Conservation (phyloP, 2,888 invertebrate genomes). For the Pterostichus niger region DNA sequence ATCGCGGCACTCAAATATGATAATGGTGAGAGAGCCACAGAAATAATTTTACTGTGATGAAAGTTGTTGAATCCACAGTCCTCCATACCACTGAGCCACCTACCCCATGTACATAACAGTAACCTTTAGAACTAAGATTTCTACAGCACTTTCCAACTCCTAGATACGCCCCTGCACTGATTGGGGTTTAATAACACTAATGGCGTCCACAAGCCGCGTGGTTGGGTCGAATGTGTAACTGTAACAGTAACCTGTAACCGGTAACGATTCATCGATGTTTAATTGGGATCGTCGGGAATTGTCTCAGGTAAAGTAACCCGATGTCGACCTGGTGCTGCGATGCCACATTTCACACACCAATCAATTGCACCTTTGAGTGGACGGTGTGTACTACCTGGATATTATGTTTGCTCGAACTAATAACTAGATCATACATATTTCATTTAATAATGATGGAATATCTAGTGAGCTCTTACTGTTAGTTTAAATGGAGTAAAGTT, state of each 20-base stretch:
- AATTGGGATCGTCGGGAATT: background rate
- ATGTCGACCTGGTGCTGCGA: background rate
- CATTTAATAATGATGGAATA: slow-evolving; percentile 43
- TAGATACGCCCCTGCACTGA: too few species aligned
- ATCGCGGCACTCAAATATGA: too few species aligned
- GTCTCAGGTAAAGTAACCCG: background rate
- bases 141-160: too few species aligned
- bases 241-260: too few species aligned
- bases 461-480: background rate
- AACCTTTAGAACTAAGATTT: too few species aligned
- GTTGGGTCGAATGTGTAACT: too few species aligned
- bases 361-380: background rate
- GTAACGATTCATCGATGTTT: background rate
- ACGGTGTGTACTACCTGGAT: background rate
- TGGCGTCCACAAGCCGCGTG: background rate
- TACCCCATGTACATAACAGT: too few species aligned
- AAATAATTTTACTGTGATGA: too few species aligned
- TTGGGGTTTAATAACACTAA: background rate
- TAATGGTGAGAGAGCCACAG: too few species aligned
- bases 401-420: background rate
- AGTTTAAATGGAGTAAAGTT: slow-evolving; percentile 7
- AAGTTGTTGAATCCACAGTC: too few species aligned
- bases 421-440: slow-evolving; percentile 42
- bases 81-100: too few species aligned
- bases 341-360: slow-evolving; percentile 1